Conservation (phyloP, 2,888 invertebrate genomes). For the Limnephilus lunatus region DNA sequence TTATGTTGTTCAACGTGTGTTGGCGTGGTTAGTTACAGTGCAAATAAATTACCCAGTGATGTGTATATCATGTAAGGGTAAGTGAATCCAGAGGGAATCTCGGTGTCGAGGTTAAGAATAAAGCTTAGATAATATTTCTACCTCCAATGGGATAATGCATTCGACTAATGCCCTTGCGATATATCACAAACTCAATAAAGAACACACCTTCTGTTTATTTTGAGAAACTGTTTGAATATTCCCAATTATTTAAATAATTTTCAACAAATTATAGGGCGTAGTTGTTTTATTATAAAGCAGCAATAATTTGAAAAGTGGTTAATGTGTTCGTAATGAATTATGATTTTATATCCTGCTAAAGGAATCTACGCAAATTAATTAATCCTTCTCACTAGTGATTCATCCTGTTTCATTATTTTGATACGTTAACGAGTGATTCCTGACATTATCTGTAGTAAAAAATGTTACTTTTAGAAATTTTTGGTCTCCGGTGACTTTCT, state of each 20-base stretch:
- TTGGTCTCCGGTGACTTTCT: no score
- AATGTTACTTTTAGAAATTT: no score
- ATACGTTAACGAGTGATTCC: no score
- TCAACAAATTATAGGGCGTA: background rate
- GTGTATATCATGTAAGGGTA: background rate
- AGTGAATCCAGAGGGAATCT: background rate
- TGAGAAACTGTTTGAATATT: background rate
- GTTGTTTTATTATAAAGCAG: background rate
- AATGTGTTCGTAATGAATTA: no score
- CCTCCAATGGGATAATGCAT: background rate
- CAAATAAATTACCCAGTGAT: slow-evolving; percentile 18
- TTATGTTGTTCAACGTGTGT: slow-evolving; percentile 4
- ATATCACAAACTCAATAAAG: background rate
- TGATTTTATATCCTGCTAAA: no score
- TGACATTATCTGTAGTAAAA: no score
- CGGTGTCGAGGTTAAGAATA: background rate
- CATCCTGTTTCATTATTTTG: no score
- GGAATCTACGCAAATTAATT: no score
- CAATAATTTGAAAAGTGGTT: background rate
- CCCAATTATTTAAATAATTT: background rate
- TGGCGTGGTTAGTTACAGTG: slow-evolving; percentile 2
- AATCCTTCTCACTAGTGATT: no score
- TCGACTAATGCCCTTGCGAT: background rate
- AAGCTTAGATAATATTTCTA: background rate
- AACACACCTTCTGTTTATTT: background rate